These are phyloP conservation scores for Aphrocallistes beatrix DNA, from an alignment of 37 sponge, comb jelly and placozoan genomes.

Conservation along the genomic window DNA sequence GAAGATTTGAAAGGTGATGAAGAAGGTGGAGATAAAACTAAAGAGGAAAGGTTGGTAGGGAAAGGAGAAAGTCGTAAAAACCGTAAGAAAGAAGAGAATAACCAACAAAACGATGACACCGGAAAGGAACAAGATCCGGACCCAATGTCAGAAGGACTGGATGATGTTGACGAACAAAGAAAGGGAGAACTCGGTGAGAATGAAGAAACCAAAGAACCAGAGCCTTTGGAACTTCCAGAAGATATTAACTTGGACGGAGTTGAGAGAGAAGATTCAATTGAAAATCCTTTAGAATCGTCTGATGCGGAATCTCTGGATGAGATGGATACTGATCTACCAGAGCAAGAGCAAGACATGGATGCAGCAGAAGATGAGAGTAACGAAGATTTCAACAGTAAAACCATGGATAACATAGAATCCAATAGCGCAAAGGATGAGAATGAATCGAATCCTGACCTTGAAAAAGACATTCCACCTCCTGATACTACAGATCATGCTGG, in stretches of 20 bases:
- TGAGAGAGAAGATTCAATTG: background rate
- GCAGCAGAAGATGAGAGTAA: background rate
- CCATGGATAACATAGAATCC: background rate
- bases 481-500: background rate
- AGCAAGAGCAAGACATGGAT: background rate
- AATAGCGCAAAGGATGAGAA: background rate
- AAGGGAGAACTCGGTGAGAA: background rate
- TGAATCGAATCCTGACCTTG: background rate
- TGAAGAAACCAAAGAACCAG: background rate
- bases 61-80: background rate
- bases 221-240: background rate
- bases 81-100: background rate
- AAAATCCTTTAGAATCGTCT: background rate
- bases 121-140: background rate
- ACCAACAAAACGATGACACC: background rate
- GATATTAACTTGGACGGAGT: background rate
- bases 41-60: slow-evolving; percentile 20
- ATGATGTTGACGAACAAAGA: background rate
- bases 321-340: background rate
- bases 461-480: background rate
- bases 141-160: background rate
- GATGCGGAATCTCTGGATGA: background rate
- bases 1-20: slow-evolving; percentile 15
- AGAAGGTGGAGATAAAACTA: slow-evolving; percentile 14
- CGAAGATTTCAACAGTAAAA: background rate